These are phyloP conservation scores for Drosophila niveifrons DNA, from an alignment of 2,888 invertebrate genomes.

Conservation along the genomic window DNA sequence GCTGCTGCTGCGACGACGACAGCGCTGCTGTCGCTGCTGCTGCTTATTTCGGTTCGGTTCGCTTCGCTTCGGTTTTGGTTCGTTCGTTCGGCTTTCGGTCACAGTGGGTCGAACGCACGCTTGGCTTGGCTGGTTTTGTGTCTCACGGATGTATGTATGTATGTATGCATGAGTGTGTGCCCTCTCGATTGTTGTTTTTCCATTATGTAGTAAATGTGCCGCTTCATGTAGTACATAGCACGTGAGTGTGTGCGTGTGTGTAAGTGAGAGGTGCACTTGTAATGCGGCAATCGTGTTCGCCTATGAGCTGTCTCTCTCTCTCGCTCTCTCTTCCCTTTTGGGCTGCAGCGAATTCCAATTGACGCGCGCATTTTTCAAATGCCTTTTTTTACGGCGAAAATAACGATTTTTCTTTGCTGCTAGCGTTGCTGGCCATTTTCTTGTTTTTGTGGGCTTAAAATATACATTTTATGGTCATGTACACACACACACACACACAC, in stretches of 20 bases:
- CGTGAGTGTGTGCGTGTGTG: slow-evolving; percentile 12
- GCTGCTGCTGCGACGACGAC: slow-evolving; percentile 39
- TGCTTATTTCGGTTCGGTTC: slow-evolving; percentile 37
- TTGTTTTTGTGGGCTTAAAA: slow-evolving; percentile 73
- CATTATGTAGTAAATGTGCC: slow-evolving; percentile 73
- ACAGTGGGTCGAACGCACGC: slow-evolving; percentile 75
- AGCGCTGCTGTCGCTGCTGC: slow-evolving; percentile 17
- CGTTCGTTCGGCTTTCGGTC: slow-evolving; percentile 51
- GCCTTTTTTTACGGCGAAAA: slow-evolving; percentile 77
- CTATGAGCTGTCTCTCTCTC: slow-evolving; percentile 32
- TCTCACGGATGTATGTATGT: slow-evolving; percentile 52
- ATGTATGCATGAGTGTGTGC: slow-evolving; percentile 23
- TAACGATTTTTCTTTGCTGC: slow-evolving; percentile 72
- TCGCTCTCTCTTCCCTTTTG: slow-evolving; percentile 38
- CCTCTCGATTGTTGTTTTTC: slow-evolving; percentile 56
- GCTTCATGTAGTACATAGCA: slow-evolving; percentile 22
- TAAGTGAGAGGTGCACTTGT: slow-evolving; percentile 72
- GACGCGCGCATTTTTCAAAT: slow-evolving; percentile 80
- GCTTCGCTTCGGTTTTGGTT: slow-evolving; percentile 52
- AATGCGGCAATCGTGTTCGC: slow-evolving; percentile 58
- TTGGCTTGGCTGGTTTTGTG: slow-evolving; percentile 66
- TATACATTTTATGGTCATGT: slow-evolving; percentile 73
- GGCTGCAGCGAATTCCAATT: slow-evolving; percentile 73
- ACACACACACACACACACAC: slow-evolving; percentile 31
- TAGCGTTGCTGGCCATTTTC: slow-evolving; percentile 38